Evolutionary conservation across 2,888 invertebrate species (phyloP), one percentile per base, ranked within the genome.

Genomic region (Loripinus fragilis): DNA sequence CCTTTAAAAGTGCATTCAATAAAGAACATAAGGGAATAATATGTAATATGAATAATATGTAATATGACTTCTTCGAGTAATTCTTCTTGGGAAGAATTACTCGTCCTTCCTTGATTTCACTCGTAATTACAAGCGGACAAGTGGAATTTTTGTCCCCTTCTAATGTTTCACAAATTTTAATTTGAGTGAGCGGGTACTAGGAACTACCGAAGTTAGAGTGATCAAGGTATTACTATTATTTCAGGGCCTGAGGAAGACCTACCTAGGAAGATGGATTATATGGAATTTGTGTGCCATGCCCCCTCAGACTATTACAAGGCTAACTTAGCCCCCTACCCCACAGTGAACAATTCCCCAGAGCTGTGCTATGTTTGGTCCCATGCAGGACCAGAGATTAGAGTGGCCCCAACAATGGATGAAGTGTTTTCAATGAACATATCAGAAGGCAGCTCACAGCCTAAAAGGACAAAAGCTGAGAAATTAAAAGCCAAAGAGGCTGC

Each of bases 201-300:
- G n/a, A n/a, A n/a, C n/a, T n/a, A n/a, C n/a, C n/a, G n/a, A n/a
- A n/a, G 3, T 45, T 41, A 41, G 41, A 41, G 7, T 41, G 7
- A 10, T 41, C 15, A 41, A 7, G 15, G 41, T 41, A 41, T 10
- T 41, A 41, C 20, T 45, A 17, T 45, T 45, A 38, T 83, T 93
- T 52, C 91, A 96, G 97, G 98, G 2, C 97, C 97, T 0, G 98
- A 98, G 91, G 98, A 98, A 94, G 98, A 98, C 85, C 94, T 97
- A 1, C 97, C 98, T 0, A 95, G 98, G 8, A 97, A 96, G 92
- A 94, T 98, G 71, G 97, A 97, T 41, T 97, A 95, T 86, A 96
- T 98, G 96, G 96, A 97, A 91, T 98, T 98, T 94, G 96, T 98
- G 15, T 97, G 98, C 96, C 98, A 97, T 90, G 97, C 98, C 0